A percentile compares a stretch with the other conserved stretches of the same genome.
Evolutionary conservation across 2,888 invertebrate genomes (phyloP).

Genomic region (Cephus spinipes): DNA sequence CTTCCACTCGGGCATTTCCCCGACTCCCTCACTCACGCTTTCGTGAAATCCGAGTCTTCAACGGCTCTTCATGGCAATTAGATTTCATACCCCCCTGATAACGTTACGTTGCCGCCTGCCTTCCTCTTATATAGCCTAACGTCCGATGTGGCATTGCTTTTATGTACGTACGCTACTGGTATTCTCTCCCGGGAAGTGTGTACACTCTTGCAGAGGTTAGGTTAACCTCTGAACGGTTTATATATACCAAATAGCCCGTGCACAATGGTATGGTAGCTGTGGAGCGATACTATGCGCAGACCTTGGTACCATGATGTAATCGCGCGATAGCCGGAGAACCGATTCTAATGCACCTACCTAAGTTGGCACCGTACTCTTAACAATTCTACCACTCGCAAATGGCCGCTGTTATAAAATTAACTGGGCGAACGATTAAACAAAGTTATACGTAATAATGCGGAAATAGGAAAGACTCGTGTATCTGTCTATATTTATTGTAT

Average conservation of each 20-base stretch:
- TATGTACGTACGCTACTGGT: not conserved
- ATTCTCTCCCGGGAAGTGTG: not conserved
- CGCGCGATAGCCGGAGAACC: not conserved
- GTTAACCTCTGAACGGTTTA: too few relatives aligned
- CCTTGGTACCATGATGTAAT: not conserved
- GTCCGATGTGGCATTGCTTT: not conserved
- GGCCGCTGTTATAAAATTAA: not conserved
- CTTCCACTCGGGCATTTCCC: not conserved
- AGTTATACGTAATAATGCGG: not conserved
- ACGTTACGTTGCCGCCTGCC: not conserved
- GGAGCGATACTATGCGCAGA: not conserved
- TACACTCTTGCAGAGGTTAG: too few relatives aligned
- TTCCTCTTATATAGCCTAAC: not conserved
- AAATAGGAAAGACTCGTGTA: too few relatives aligned
- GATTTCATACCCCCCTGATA: not conserved
- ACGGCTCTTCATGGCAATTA: not conserved
- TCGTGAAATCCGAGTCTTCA: not conserved
- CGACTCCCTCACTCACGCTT: not conserved
- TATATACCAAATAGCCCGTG: too few relatives aligned
- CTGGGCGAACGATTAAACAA: not conserved
- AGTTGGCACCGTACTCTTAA: slow-evolving; percentile 19
- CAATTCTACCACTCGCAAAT: slow-evolving; percentile 1
- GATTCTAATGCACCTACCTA: slow-evolving; percentile 9
- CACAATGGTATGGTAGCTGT: slow-evolving; percentile 1
- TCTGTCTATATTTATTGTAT: not conserved